Base-by-base conservation (phyloP, 2,113 vertebrate species). In the Aramus guarauna region DNA sequence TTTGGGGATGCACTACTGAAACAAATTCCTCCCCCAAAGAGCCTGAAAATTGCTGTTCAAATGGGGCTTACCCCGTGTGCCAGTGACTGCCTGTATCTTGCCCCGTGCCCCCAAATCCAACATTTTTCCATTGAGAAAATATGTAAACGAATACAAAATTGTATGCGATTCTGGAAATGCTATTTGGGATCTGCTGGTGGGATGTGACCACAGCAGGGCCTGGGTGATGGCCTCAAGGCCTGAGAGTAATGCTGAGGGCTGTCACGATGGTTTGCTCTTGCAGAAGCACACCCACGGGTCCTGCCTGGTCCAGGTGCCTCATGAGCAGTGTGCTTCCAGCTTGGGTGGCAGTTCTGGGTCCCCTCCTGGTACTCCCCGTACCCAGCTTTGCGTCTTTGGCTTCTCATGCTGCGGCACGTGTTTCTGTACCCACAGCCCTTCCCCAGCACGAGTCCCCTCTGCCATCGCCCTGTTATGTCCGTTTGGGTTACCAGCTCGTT, bases 261-360 rank as follows among this genome's bases (percentile, higher is more conserved):
- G 5, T 68, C n/a, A 73, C 72, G 15, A 2, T 60, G 21, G 4
- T 68, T 55, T 50, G 36, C 27, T 76, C 30, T 21, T 12, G 32
- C 32, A 58, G 24, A 58, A 53, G 50, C 15, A 8, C 36, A 17
- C 7, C 16, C 13, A 0, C 13, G 50, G 43, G 30, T 81, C 36
- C 78, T 85, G 37, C 36, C 36, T 6, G 9, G 34, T 53, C 21
- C 56, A 15, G 37, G 41, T 32, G 22, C 45, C 53, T 64, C 0
- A 0, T 45, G 21, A 71, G 16, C 43, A n/a, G 4, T 1, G 0
- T 39, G 8, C 29, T 62, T 74, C 64, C 5, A 1, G 55, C 63
- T 37, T 60, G 36, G 36, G 32, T 73, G 88, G 43, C 60, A 56
- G 11, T 80, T 72, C 21, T 55, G 52, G 9, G 8, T 80, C 18